Evolutionary conservation across 2,797 vertebrate species (phyloP), one percentile per base, ranked within the genome.

Genomic region (Tarsius wallacei): DNA sequence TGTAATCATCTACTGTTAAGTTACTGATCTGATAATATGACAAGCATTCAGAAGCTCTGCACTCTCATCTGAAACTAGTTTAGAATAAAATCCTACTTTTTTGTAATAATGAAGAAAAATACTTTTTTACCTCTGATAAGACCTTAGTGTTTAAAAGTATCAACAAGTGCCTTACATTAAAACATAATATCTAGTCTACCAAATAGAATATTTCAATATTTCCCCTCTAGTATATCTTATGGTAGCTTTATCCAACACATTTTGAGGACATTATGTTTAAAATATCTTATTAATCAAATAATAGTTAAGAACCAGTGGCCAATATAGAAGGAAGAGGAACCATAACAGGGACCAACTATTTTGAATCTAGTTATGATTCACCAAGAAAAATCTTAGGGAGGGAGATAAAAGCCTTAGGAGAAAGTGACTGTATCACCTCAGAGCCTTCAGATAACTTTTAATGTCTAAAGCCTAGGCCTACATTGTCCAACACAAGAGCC

Each of bases 41-140:
- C 51, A 92, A 93, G 81, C 57, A 94, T 26, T 91, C 47, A 90
- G 49, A 96, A 95, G 47, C 74, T 91, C 64, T 78, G 57, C 57
- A 68, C 84, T 95, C n/a, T 26, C 94, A 90, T 33, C 24, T 87
- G 63, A 97, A 96, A 96, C 51, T 77, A 73, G 17, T 84, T 93
- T 85, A 93, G 33, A 84, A 94, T 61, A 89, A 96, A 93, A 94
- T 22, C 59, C 14, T 31, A 70, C 28, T 66, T 82, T 14, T 91
- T 86, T 77, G 42, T 42, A 93, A 87, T 82, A 96, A 76, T 66
- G 42, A 94, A 91, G 53, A 87, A 96, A 95, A 19, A n/a, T 12
- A 71, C 2, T 47, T 93, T 93, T 90, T 76, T 33, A 84, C 76
- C 90, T 93, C 55, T 91, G 80, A 51, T 33, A 85, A 16, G 19